Base-by-base conservation (phyloP, 2,888 invertebrate species). In the Dryadula phaetusa region DNA sequence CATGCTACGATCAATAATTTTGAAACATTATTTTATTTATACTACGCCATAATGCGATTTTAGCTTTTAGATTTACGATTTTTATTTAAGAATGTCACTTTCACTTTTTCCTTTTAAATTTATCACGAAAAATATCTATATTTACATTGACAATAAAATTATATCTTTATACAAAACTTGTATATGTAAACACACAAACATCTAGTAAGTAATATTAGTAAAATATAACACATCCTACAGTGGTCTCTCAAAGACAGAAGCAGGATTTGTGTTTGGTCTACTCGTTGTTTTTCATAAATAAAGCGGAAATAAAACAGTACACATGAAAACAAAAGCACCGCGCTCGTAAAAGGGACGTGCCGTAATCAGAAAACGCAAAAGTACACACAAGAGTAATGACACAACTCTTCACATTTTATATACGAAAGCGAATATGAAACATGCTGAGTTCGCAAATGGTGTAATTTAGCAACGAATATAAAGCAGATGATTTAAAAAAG, bases 341-440 rank as follows among this genome's bases (percentile, higher is more conserved):
- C 22, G 10, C 37, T 22, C 37, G 10, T 56, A 56, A 56, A 40
- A 37, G 20, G 34, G 8, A 37, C 37, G 54, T 12, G 22, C 10
- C 22, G 54, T 20, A 40, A 56, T 40, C 37, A 40, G n/a, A 56
- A 56, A 56, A 20, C 18, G 56, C 37, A 20, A 56, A 5, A 18
- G 10, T 56, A 40, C n/a, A 52, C 34, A 54, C 37, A 34, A 40
- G 37, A 22, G 22, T 56, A 56, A 56, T 22, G 37, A 14, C 20
- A 14, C 20, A 56, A 56, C 56, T 40, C 37, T 40, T n/a, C 22
- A 40, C 22, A 56, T 56, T 28, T 52, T 52, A 16, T 52, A 28
- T 52, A 52, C 25, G 10, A 52, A 52, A 52, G n/a, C 28, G 28
- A 10, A 28, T 52, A 52, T 52, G 16, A 37, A 40, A 56, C 22